Conservation (phyloP, 2,797 vertebrate species). For the Amazona ochrocephala region DNA sequence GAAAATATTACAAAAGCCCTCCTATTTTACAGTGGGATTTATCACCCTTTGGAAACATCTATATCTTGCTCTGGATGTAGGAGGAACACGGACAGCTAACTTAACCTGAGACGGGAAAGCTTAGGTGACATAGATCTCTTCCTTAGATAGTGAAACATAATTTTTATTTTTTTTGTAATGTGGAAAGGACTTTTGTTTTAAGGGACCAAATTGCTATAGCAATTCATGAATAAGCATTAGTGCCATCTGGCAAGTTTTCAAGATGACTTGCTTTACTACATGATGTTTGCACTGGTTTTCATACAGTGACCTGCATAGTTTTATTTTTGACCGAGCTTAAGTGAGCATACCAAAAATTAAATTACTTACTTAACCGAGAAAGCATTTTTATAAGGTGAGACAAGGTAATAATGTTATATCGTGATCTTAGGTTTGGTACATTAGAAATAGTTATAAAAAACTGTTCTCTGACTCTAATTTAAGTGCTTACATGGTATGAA, state of each 20-base stretch:
- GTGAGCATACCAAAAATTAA: background rate
- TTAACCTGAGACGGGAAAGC: background rate
- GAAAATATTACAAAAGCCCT: background rate
- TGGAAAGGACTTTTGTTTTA: background rate
- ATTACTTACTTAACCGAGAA: conserved; percentile 25
- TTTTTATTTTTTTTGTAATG: background rate
- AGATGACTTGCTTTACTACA: conserved; percentile 31
- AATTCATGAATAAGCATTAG: conserved; percentile 33
- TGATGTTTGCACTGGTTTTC: conserved; percentile 17
- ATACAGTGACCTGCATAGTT: background rate
- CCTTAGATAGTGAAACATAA: background rate
- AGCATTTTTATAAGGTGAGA: conserved; percentile 19
- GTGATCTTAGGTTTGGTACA: background rate
- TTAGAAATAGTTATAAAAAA: background rate
- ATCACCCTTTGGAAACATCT: background rate
- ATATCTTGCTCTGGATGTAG: background rate
- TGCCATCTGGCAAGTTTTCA: conserved; percentile 42
- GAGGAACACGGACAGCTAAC: background rate
- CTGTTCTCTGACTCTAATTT: background rate
- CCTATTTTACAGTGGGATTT: background rate
- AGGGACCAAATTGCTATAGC: background rate
- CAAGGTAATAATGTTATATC: background rate
- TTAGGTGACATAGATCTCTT: background rate
- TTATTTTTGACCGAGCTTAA: conserved; percentile 32
- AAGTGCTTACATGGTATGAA: background rate